Evolutionary conservation across 1,140 invertebrate genomes (phyloP), one percentile per base, ranked within the genome.

Genomic region (Caenorhabditis latens): DNA sequence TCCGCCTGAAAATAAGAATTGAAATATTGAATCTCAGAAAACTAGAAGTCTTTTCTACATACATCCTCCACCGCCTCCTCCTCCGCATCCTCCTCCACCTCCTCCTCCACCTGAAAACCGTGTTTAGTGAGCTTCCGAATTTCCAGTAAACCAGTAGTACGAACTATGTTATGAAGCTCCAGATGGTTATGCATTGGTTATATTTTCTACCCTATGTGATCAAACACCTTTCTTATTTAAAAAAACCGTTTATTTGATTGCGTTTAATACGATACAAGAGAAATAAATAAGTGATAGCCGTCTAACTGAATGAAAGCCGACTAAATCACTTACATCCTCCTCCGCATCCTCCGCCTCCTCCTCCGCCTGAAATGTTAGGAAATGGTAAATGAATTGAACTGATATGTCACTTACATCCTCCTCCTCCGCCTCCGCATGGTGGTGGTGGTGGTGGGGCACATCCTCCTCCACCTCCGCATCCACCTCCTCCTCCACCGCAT

Each of bases 41-140:
- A 67, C 9, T 53, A 9, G 9, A 13, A 53, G 4, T 13, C 13
- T 14, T 11, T 9, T 9, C 40, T 8, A 79, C 71, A 40, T 21
- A 21, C 71, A 42, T 42, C 71, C 40, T 32, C 71, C 71, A 32
- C 71, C 71, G 13, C 71, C 75, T n/a, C 46, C 11, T 48, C 58
- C 58, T 61, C 84, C 84, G 5, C 58, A 61, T 61, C 55, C 83
- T 43, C 84, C 84, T 3, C 84, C 58, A 11, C 83, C 83, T 84
- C 58, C 84, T 55, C 84, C 55, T 65, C 84, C 84, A n/a, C 58
- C 58, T 63, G 24, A 63, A 63, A 63, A 32, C n/a, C n/a, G 19
- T 19, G 55, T 58, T 58, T 16, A 58, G 50, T 53, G 50, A 16
- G 9, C 16, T 9, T 16, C 16, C 50, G 16, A 53, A 13, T 53